Percentiles rank a stretch among this genome's conserved stretches.
phyloP scores from a whole-genome alignment of 2,113 vertebrate genomes.

The Grallaria varia region DNA sequence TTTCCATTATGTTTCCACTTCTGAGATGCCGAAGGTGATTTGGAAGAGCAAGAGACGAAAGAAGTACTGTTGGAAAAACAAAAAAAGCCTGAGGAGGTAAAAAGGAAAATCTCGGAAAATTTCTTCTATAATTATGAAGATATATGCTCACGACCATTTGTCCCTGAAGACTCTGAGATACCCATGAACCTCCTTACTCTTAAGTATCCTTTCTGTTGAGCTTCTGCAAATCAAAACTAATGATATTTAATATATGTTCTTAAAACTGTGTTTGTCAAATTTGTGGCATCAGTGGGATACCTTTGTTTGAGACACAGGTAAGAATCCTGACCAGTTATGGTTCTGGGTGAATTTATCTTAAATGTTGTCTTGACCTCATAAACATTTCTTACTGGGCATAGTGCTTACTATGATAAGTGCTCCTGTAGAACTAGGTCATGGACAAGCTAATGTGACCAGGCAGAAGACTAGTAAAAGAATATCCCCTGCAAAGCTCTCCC shows the following conservation, averaged over 20 bases:
- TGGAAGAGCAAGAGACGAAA: background rate
- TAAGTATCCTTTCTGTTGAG: constrained; percentile 80
- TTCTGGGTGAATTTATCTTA: background rate
- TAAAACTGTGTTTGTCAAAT: background rate
- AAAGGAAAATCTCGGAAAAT: constrained; percentile 68
- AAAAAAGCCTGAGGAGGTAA: background rate
- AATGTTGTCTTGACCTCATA: background rate
- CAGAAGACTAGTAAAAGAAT: background rate
- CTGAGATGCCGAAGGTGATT: background rate
- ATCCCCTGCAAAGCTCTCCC: background rate
- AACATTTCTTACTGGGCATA: background rate
- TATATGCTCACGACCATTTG: constrained; percentile 75
- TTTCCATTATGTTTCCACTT: constrained; percentile 2
- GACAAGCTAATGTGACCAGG: background rate
- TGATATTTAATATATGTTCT: background rate
- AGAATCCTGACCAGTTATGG: background rate
- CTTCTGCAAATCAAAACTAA: background rate
- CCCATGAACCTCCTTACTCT: constrained; percentile 81
- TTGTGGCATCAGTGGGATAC: background rate
- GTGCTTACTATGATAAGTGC: background rate
- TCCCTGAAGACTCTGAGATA: constrained; percentile 77
- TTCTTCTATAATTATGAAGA: constrained; percentile 80
- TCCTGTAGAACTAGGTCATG: background rate
- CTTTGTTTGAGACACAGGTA: background rate
- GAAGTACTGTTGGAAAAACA: background rate